Conservation (phyloP, 2,113 vertebrate genomes). For the Numenius arquata region DNA sequence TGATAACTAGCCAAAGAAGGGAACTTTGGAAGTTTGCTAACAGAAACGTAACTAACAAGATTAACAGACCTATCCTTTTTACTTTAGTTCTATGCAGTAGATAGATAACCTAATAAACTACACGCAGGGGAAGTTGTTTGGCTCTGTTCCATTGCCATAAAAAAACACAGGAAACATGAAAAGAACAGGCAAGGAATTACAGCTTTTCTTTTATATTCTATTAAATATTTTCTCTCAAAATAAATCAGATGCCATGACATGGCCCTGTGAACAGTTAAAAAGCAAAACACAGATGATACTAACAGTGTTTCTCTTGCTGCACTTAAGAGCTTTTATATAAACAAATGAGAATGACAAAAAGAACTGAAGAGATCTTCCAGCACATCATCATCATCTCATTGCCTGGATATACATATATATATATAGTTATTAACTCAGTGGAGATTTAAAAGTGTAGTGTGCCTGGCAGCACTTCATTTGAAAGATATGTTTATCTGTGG, state of each 20-base stretch:
- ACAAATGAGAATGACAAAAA: background rate
- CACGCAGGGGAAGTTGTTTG: background rate
- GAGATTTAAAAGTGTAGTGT: background rate
- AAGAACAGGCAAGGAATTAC: background rate
- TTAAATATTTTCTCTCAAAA: constrained; percentile 15
- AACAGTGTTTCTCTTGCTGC: background rate
- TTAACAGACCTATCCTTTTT: background rate
- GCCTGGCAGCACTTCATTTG: background rate
- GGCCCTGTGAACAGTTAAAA: background rate
- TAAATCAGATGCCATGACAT: background rate
- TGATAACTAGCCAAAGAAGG: background rate
- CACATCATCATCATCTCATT: background rate
- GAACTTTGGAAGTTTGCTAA: background rate
- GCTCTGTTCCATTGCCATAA: background rate
- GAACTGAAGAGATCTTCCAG: background rate
- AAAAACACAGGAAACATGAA: background rate
- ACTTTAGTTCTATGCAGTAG: background rate
- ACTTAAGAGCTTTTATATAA: background rate
- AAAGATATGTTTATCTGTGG: background rate
- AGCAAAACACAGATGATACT: background rate
- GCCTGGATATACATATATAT: background rate
- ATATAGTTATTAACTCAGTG: background rate
- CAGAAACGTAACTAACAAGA: background rate
- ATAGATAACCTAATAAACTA: background rate
- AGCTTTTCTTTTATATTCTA: background rate